These are phyloP conservation scores for Euphydryas editha DNA, from an alignment of 2,888 invertebrate genomes.

Conservation along the genomic window DNA sequence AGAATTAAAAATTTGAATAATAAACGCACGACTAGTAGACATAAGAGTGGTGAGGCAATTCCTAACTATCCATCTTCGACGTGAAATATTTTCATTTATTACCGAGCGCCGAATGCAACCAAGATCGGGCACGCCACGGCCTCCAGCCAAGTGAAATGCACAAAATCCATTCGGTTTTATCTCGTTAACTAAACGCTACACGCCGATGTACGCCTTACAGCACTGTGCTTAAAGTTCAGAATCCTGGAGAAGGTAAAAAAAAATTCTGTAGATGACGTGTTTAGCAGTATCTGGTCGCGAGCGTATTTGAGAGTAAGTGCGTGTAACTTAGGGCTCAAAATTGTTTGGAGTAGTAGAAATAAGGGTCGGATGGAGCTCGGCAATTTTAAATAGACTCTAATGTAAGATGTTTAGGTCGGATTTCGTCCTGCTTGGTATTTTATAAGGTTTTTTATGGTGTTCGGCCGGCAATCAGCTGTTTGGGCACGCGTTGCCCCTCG, in stretches of 20 bases:
- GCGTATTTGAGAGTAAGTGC: slow-evolving; percentile 56
- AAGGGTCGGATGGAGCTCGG: slow-evolving; percentile 57
- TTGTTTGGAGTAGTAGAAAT: slow-evolving; percentile 47
- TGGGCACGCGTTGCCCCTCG: slow-evolving; percentile 75
- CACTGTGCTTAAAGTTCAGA: slow-evolving; percentile 48
- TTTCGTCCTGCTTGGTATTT: slow-evolving; percentile 48
- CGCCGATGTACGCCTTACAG: slow-evolving; percentile 48
- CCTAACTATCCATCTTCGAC: slow-evolving; percentile 44
- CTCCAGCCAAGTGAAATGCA: slow-evolving; percentile 75
- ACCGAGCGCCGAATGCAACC: slow-evolving; percentile 45
- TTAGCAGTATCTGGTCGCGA: slow-evolving; percentile 53
- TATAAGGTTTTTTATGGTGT: slow-evolving; percentile 75
- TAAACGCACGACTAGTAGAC: background rate
- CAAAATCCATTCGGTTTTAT: slow-evolving; percentile 81
- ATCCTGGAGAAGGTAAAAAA: slow-evolving; percentile 47
- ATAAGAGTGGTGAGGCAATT: slow-evolving; percentile 37
- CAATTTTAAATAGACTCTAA: slow-evolving; percentile 39
- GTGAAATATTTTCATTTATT: slow-evolving; percentile 53
- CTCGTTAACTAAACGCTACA: slow-evolving; percentile 56
- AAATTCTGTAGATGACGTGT: slow-evolving; percentile 66
- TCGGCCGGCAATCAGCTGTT: slow-evolving; percentile 80
- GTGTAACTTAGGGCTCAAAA: slow-evolving; percentile 53
- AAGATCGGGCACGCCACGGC: slow-evolving; percentile 54
- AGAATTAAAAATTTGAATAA: slow-evolving; percentile 1
- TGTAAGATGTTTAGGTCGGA: slow-evolving; percentile 36